Conservation (phyloP, 2,113 vertebrate genomes). For the Tupaia chinensis region DNA sequence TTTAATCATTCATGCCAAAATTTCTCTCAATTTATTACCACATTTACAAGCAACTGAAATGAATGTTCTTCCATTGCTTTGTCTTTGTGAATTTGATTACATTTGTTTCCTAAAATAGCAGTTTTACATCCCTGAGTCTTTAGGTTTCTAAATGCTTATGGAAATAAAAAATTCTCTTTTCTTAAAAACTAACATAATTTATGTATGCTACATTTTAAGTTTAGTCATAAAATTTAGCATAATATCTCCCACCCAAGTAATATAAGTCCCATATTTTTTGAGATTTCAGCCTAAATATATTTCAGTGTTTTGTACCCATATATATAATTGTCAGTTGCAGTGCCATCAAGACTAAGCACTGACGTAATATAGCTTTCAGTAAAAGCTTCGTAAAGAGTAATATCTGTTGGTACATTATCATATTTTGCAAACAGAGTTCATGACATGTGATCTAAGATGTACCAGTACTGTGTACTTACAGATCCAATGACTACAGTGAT, state of each 20-base stretch:
- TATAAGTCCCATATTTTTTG: background rate
- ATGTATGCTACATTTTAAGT: background rate
- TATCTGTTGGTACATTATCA: background rate
- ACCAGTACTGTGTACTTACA: background rate
- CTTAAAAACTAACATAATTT: constrained; percentile 36
- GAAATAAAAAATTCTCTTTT: background rate
- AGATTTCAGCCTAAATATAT: constrained; percentile 44
- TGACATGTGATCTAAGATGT: background rate
- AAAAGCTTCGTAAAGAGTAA: background rate
- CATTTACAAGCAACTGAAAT: constrained; percentile 45
- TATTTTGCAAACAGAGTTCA: constrained; percentile 40
- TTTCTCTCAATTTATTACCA: constrained; percentile 60
- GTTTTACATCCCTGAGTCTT: background rate
- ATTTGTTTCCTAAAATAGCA: constrained; percentile 50
- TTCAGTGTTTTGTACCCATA: background rate
- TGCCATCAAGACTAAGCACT: background rate
- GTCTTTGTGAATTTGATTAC: constrained; percentile 51
- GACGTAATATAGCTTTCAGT: background rate
- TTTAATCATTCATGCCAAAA: constrained; percentile 47
- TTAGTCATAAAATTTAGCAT: constrained; percentile 28
- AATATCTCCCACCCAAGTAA: constrained; percentile 9
- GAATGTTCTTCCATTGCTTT: background rate
- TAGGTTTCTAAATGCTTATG: constrained; percentile 26
- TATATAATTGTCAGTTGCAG: constrained; percentile 2
- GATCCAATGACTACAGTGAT: background rate